Evolutionary conservation across 2,888 invertebrate genomes (phyloP).

Genomic region (Alloplasta piceator): DNA sequence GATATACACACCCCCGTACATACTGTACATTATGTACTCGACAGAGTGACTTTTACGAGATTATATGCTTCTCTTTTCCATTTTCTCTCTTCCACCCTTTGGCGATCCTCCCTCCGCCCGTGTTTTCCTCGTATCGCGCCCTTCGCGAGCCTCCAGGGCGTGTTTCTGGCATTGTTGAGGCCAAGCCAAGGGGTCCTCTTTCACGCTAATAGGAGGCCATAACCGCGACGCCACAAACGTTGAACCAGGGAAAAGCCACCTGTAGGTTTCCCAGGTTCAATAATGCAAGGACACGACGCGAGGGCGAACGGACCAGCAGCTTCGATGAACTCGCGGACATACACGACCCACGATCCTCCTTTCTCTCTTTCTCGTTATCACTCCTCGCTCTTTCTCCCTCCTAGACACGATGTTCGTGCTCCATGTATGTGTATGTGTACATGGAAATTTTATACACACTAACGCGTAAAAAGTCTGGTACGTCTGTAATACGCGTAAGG

Average conservation of each 20-base stretch:
- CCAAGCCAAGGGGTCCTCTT: conserved; percentile 56
- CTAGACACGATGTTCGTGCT: background rate
- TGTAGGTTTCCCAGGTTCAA: conserved; percentile 82
- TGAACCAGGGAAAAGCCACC: conserved; percentile 75
- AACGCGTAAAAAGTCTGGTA: conserved; percentile 36
- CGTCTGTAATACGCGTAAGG: conserved; percentile 19
- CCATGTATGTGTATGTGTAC: conserved; percentile 10
- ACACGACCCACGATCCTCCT: conserved; percentile 48
- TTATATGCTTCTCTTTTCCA: conserved; percentile 42
- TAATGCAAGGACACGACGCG: conserved; percentile 76
- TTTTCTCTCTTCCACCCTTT: conserved; percentile 36
- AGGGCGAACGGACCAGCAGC: conserved; percentile 67
- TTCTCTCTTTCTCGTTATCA: conserved; percentile 25
- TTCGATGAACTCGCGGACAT: conserved; percentile 52
- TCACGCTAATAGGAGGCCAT: conserved; percentile 66
- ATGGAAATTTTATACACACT: conserved; percentile 11
- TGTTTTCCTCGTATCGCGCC: conserved; percentile 25
- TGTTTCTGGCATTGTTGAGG: conserved; percentile 53
- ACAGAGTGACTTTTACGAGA: conserved; percentile 65
- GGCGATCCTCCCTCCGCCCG: conserved; percentile 41
- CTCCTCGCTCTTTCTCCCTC: conserved; percentile 18
- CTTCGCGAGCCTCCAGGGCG: conserved; percentile 64
- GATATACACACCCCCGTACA: background rate
- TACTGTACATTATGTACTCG: conserved; percentile 1
- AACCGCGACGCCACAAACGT: conserved; percentile 61